Percentiles rank a stretch among this genome's conserved stretches.
Evolutionary conservation across 2,888 invertebrate species (phyloP).

Genomic region (Eupithecia dodoneata): DNA sequence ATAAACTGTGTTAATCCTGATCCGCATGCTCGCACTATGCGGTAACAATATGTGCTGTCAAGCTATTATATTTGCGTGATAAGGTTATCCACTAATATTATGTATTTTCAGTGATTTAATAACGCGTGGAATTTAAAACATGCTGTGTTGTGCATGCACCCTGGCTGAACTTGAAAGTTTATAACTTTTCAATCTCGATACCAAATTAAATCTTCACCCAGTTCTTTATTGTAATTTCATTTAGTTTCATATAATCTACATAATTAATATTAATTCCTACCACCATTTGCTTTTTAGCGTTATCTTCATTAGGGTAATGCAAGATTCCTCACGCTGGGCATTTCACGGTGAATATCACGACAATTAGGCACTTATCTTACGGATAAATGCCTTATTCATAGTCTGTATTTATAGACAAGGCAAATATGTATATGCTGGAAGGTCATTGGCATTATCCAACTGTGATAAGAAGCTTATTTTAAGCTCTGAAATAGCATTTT

Average conservation of each 20-base stretch:
- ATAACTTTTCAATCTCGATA: background rate
- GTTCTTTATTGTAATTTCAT: background rate
- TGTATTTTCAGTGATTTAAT: slow-evolving; percentile 57
- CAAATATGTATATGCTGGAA: background rate
- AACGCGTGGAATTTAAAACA: slow-evolving; percentile 49
- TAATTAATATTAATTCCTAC: background rate
- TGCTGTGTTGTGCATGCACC: slow-evolving; percentile 30
- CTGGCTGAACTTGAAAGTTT: background rate
- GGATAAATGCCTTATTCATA: background rate
- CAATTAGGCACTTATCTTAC: background rate
- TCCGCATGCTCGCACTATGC: slow-evolving; percentile 41
- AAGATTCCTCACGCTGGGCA: no score
- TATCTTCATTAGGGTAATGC: background rate
- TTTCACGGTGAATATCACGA: no score
- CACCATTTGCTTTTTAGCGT: background rate
- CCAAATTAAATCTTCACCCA: background rate
- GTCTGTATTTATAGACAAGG: background rate
- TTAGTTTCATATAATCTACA: background rate
- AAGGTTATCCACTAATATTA: slow-evolving; percentile 55
- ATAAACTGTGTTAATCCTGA: slow-evolving; percentile 57
- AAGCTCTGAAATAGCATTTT: background rate
- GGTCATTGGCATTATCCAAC: background rate
- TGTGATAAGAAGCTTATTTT: background rate
- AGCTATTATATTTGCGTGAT: slow-evolving; percentile 25
- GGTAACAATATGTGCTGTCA: slow-evolving; percentile 47